Evolutionary conservation across 2,888 invertebrate species (phyloP).

Genomic region (Acronicta alni): DNA sequence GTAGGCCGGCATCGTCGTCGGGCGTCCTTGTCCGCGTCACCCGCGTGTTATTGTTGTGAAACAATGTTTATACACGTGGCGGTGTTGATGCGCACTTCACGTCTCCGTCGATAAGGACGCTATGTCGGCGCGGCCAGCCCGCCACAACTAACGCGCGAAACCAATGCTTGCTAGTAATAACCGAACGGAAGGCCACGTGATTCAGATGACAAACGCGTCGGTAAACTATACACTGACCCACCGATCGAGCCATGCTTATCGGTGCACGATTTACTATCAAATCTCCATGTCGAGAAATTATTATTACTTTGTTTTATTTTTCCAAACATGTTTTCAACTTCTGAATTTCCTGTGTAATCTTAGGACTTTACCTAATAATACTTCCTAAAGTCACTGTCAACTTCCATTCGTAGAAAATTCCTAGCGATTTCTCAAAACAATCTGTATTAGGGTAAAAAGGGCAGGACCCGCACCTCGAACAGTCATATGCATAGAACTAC

Average conservation of each 20-base stretch:
- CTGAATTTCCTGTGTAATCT: background rate
- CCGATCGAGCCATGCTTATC: conserved; percentile 73
- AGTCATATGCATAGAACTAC: conserved; percentile 78
- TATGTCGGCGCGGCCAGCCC: conserved; percentile 79
- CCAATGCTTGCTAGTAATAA: conserved; percentile 78
- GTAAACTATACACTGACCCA: conserved; percentile 70
- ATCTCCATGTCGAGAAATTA: conserved; percentile 44
- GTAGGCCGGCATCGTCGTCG: conserved; percentile 67
- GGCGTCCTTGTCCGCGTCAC: conserved; percentile 80
- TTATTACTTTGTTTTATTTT: conserved; percentile 38
- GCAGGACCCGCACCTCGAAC: conserved; percentile 64
- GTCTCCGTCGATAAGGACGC: conserved; percentile 79
- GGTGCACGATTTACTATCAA: conserved; percentile 66
- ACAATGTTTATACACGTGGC: conserved; percentile 88
- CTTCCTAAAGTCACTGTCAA: too few relatives aligned
- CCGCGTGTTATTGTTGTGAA: conserved; percentile 87
- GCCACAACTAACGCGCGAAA: conserved; percentile 84
- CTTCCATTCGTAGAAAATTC: background rate
- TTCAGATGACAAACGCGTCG: conserved; percentile 83
- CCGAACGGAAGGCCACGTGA: conserved; percentile 85
- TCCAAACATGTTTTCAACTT: conserved; percentile 13
- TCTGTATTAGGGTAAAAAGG: conserved; percentile 59
- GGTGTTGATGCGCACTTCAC: conserved; percentile 78
- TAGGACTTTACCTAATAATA: too few relatives aligned
- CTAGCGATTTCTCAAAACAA: conserved; percentile 12